Percentiles rank a stretch among this genome's conserved stretches.
These are phyloP conservation scores for Spilarctia lutea DNA, from an alignment of 2,888 invertebrate species.

Conservation along the genomic window DNA sequence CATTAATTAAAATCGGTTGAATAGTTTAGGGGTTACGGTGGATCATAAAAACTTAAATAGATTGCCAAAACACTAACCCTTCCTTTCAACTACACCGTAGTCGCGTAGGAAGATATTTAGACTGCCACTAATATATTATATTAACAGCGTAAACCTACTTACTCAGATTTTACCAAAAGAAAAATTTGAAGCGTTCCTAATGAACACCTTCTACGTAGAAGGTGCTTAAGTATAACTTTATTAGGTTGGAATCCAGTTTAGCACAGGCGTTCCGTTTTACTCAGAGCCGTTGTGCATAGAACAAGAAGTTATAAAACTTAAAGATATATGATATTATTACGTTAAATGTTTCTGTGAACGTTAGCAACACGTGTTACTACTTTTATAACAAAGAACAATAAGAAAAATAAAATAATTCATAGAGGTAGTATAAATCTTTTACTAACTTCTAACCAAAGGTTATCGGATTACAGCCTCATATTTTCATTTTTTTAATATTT, in stretches of 20 bases:
- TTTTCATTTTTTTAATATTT: too few relatives aligned
- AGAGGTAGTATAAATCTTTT: neutral
- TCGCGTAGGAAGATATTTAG: too few relatives aligned
- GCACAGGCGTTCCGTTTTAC: slow-evolving; percentile 23
- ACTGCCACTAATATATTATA: neutral
- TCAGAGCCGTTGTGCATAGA: slow-evolving; percentile 20
- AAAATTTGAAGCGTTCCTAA: slow-evolving; percentile 11
- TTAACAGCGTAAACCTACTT: neutral
- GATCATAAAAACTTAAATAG: too few relatives aligned
- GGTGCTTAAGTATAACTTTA: slow-evolving; percentile 30
- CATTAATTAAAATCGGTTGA: too few relatives aligned
- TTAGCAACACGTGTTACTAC: neutral
- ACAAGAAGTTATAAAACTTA: slow-evolving; percentile 30
- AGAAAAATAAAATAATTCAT: neutral
- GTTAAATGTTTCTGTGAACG: neutral
- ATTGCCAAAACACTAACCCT: too few relatives aligned
- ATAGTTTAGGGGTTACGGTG: too few relatives aligned
- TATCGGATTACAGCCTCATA: too few relatives aligned
- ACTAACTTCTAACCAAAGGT: neutral
- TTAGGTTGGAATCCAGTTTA: slow-evolving; percentile 40
- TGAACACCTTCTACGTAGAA: slow-evolving; percentile 12
- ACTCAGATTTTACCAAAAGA: neutral
- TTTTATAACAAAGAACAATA: neutral
- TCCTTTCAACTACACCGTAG: too few relatives aligned
- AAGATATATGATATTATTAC: slow-evolving; percentile 5